Percentiles rank a stretch among this genome's conserved stretches.
Evolutionary conservation across 2,797 vertebrate species (phyloP).

Genomic region (Sebastes cheni): DNA sequence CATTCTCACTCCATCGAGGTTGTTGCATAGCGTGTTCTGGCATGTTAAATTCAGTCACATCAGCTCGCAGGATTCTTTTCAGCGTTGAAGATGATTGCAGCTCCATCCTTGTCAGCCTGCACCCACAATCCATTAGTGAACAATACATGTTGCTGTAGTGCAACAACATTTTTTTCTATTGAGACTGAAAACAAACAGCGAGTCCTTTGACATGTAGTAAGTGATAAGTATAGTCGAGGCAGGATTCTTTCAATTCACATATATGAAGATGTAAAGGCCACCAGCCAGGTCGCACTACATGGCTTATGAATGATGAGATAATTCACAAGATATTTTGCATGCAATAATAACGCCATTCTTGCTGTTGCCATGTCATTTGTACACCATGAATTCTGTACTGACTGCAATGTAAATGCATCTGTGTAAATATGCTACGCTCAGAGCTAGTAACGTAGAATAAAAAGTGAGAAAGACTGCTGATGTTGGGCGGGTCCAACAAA

Average conservation of each 20-base stretch:
- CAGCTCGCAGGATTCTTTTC: background rate
- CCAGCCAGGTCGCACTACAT: no score
- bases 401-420: no score
- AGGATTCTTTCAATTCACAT: background rate
- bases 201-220: background rate
- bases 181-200: slow-evolving; percentile 1
- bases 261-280: no score
- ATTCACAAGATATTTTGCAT: no score
- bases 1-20: background rate
- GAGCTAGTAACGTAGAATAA: no score
- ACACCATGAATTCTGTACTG: no score
- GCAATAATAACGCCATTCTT: no score
- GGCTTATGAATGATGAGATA: no score
- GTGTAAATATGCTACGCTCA: no score
- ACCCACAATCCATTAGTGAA: slow-evolving; percentile 9
- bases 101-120: background rate
- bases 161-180: background rate
- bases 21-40: background rate
- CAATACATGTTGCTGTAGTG: background rate
- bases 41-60: slow-evolving; percentile 11
- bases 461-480: no score
- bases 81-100: background rate
- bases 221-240: background rate
- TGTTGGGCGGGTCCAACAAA: no score
- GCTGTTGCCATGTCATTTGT: no score